These are phyloP conservation scores for Chloropsis hardwickii DNA, from an alignment of 2,113 vertebrate species.

Conservation along the genomic window DNA sequence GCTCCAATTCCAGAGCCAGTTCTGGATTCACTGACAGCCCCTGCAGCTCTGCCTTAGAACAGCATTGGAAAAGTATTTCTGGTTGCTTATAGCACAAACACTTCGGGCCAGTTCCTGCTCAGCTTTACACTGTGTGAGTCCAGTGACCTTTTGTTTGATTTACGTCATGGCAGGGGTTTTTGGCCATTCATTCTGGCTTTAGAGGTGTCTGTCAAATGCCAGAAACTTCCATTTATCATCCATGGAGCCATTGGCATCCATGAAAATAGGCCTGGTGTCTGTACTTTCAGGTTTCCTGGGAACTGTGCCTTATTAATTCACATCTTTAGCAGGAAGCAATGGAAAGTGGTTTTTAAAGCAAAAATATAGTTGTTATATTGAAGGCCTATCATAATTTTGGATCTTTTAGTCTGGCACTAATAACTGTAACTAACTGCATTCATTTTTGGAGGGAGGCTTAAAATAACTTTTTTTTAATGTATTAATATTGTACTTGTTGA, in stretches of 20 bases:
- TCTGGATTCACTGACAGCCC: neutral
- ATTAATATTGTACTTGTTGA: slow-evolving; percentile 38
- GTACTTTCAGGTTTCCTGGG: slow-evolving; percentile 51
- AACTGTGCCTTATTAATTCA: slow-evolving; percentile 53
- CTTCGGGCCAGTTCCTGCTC: neutral
- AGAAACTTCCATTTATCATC: slow-evolving; percentile 1
- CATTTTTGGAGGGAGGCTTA: slow-evolving; percentile 31
- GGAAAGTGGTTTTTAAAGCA: slow-evolving; percentile 50
- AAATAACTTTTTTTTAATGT: slow-evolving; percentile 32
- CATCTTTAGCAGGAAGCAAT: slow-evolving; percentile 11
- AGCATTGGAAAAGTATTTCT: neutral
- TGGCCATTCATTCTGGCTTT: neutral
- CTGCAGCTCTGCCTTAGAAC: neutral
- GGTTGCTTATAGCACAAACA: neutral
- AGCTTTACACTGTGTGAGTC: neutral
- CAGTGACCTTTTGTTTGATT: slow-evolving; percentile 26
- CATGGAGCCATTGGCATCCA: neutral
- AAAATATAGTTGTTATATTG: slow-evolving; percentile 56
- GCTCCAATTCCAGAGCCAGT: neutral
- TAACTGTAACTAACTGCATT: slow-evolving; percentile 43
- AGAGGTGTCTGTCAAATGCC: neutral
- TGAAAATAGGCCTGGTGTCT: neutral
- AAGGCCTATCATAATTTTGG: slow-evolving; percentile 33
- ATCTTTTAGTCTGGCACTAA: slow-evolving; percentile 43
- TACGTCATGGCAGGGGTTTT: neutral